Base-by-base conservation (phyloP, 2,888 invertebrate genomes). In the Phragmatobia fuliginosa region DNA sequence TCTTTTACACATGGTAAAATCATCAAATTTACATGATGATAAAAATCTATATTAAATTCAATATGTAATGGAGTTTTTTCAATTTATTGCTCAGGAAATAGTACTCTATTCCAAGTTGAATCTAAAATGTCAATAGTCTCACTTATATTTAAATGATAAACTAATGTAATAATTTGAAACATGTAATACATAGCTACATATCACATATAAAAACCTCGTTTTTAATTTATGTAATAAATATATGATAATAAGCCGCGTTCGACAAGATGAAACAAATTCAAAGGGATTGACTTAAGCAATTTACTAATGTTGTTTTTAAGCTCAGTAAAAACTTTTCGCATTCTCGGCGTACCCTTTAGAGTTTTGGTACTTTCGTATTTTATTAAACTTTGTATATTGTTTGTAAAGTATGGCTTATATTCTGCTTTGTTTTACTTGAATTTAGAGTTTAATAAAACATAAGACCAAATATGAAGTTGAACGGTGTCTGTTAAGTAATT, bases 321-420 rank as follows among this genome's bases (percentile, higher is more conserved):
- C 74, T 61, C 33, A 66, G 58, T 72, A 62, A 68, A 62, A 76
- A 76, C 62, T 79, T 81, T 74, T 63, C 61, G 61, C 60, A 73
- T 81, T 79, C 70, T 66, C 59, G 36, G 68, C 36, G 64, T 65
- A 73, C 70, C 66, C 71, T 68, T 76, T 71, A 72, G 70, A 68
- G 66, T 79, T 56, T 80, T 70, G 70, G 70, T 74, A 72, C 77
- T 71, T 67, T 73, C 62, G 73, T 74, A 79, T 79, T 81, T 81
- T 73, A 79, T 60, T 68, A 79, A 80, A 79, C 74, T 81, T 81
- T 52, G 71, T 73, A 67, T 68, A 73, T 79, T 79, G 68, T 80
- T 73, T 65, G 70, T 64, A 64, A 77, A 74, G 74, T 77, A 71
- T 77, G 73, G 66, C 77, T 79, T 77, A 70, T 75, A 72, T 68